These are phyloP conservation scores for Intoshia linei DNA, from an alignment of 1,140 invertebrate genomes.

Conservation along the genomic window DNA sequence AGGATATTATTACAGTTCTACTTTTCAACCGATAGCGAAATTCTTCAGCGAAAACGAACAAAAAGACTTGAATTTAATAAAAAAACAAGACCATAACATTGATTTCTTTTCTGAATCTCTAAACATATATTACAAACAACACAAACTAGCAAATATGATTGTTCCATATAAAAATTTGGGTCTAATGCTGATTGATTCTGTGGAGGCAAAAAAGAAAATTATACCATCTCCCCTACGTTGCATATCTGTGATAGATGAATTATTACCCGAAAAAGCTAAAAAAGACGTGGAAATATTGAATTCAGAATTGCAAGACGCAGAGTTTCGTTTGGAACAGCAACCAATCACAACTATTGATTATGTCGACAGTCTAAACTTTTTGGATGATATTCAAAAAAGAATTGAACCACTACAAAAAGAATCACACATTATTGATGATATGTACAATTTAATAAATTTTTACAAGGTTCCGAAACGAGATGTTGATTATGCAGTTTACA, in stretches of 20 bases:
- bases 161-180: constrained; percentile 30
- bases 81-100: constrained; percentile 18
- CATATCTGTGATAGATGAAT: constrained; percentile 23
- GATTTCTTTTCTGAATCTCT: constrained; percentile 17
- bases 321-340: constrained; percentile 29
- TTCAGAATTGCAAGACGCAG: constrained; percentile 28
- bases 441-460: constrained; percentile 37
- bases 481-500: constrained; percentile 30
- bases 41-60: constrained; percentile 36
- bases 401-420: constrained; percentile 31
- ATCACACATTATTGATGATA: constrained; percentile 34
- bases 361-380: constrained; percentile 33
- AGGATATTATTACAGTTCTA: constrained; percentile 29
- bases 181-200: constrained; percentile 32
- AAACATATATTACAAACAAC: constrained; percentile 16
- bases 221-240: constrained; percentile 33
- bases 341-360: constrained; percentile 31
- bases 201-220: constrained; percentile 34
- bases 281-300: constrained; percentile 28
- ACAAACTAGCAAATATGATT: constrained; percentile 26
- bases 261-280: constrained; percentile 27
- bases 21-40: constrained; percentile 31
- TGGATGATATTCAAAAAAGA: constrained; percentile 29
- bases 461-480: constrained; percentile 31
- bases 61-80: constrained; percentile 26